Conservation (phyloP, 1,140 invertebrate species). For the Colletes latitarsis region DNA sequence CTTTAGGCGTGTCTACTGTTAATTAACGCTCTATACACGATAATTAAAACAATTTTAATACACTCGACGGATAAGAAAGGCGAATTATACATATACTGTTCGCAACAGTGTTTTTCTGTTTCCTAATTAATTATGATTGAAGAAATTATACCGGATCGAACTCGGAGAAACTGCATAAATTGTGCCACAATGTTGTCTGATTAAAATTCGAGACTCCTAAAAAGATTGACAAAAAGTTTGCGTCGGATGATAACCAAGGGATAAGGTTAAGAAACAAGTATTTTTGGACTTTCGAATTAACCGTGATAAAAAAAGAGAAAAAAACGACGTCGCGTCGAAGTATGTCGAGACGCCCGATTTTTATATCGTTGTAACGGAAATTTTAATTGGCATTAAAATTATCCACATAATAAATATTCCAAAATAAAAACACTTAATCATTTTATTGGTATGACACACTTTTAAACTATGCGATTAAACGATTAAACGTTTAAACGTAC, state of each 20-base stretch:
- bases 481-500: neutral
- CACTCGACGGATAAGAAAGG: neutral
- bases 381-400: neutral
- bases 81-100: neutral
- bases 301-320: too few relatives aligned
- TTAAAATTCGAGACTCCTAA: neutral
- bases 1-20: slow-evolving; percentile 9
- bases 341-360: too few relatives aligned
- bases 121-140: slow-evolving; percentile 10
- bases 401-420: neutral
- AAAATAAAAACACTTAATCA: neutral
- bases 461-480: neutral
- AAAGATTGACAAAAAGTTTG: neutral
- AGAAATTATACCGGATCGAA: neutral
- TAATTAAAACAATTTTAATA: slow-evolving; percentile 27
- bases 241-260: neutral
- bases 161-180: neutral
- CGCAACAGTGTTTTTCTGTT: neutral
- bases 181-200: neutral
- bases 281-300: neutral
- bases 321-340: neutral
- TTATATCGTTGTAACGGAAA: neutral
- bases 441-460: neutral
- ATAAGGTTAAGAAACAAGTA: too few relatives aligned
- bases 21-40: slow-evolving; percentile 16